Evolutionary conservation across 1,140 invertebrate species (phyloP).

Genomic region (Maconellicoccus hirsutus): DNA sequence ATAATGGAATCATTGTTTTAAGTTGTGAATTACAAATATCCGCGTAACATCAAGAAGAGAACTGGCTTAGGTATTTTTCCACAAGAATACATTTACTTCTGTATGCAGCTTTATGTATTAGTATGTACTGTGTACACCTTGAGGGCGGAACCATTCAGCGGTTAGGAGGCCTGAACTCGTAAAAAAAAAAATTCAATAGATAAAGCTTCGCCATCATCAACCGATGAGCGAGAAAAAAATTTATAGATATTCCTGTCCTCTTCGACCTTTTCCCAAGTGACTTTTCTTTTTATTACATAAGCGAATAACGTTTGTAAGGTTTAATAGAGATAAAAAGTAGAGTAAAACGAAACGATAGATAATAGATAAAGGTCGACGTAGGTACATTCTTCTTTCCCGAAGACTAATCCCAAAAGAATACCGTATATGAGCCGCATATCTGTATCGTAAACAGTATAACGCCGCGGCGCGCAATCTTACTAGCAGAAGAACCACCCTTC

Average conservation of each 20-base stretch:
- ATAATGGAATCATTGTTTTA: conserved; percentile 5
- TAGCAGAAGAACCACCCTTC: not conserved
- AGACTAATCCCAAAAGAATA: conserved; percentile 17
- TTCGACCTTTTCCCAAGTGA: not conserved
- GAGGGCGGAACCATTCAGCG: no score
- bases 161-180: not conserved
- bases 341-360: conserved; percentile 19
- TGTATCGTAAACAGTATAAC: conserved; percentile 17
- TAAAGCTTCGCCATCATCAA: not conserved
- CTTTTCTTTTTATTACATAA: conserved; percentile 17
- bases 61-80: no score
- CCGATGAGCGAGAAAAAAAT: not conserved
- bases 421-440: conserved; percentile 18
- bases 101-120: no score
- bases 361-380: conserved; percentile 21
- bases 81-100: no score
- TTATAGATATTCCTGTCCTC: conserved; percentile 11
- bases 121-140: no score
- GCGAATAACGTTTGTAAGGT: conserved; percentile 9
- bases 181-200: not conserved
- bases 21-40: not conserved
- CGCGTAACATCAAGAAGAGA: no score
- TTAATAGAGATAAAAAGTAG: conserved; percentile 12
- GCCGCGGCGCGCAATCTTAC: conserved; percentile 1
- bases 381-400: conserved; percentile 6